Evolutionary conservation across 2,888 invertebrate genomes (phyloP), one percentile per base, ranked within the genome.

Genomic region (Amphipyra berbera): DNA sequence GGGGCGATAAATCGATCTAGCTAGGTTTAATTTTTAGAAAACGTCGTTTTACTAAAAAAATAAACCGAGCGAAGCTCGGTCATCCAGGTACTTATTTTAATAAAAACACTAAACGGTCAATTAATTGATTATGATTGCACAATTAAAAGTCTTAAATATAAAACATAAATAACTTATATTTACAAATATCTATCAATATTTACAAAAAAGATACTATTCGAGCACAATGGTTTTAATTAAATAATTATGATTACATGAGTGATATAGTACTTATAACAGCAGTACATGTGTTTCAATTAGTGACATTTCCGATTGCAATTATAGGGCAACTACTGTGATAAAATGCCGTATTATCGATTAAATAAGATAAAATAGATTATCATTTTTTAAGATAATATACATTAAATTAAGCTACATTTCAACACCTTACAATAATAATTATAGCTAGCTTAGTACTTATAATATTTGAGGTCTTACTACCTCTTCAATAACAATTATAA

Each of bases 171-270:
- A 21, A 42, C 10, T 57, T 62, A 57, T 72, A 73, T 76, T 62
- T 63, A 61, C 46, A 61, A 56, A 27, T 52, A 47, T 52, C 9
- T 37, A 53, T 30, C 30, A 35, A 53, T 60, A 62, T 72, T 67
- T 68, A 73, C 73, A 73, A 64, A 68, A 47, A 21, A 63, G 1
- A 68, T 52, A 46, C 7, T 69, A 73, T 73, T 73, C 73, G 77
- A 73, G 73, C 49, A 68, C 46, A 52, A 57, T 55, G 15, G 13
- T 49, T 64, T 70, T 57, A 61, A 53, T 62, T 52, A 44, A 66
- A 60, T 42, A 15, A 48, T 21, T 35, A 44, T 27, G 21, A 55
- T 60, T n/a, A 55, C 55, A 46, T 53, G 27, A 40, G 0, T 44
- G 46, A 44, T 47, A 58, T 9, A 52, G 35, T 54, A 54, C 37